Base-by-base conservation (phyloP, 2,888 invertebrate species). In the Eupithecia pulchellata region DNA sequence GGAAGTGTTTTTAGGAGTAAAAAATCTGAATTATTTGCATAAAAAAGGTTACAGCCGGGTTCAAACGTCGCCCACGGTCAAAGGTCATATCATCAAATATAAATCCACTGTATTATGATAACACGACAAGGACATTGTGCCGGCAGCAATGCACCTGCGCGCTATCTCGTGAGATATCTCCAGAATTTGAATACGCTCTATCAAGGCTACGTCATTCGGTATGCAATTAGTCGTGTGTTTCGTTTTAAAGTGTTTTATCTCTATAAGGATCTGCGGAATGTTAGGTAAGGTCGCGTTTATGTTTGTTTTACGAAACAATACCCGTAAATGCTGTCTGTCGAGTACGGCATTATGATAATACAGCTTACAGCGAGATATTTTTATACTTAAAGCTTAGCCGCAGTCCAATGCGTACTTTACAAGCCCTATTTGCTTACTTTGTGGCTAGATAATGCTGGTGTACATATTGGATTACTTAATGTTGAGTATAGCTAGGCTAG, bases 131-230 rank as follows among this genome's bases (percentile, higher is more conserved):
- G 63, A 39, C 64, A 58, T 69, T 66, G 69, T 72, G 69, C 30
- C 67, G 55, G 62, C 69, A 67, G n/a, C 55, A 39, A 57, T 69
- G 67, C 73, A 69, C 69, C 73, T 73, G 73, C 67, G 69, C 69
- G 11, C 60, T 62, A 69, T 69, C 69, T 69, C 73, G 69, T 69
- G 69, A 47, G 69, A 73, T 73, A 73, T 73, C 73, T 73, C 67
- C 69, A 30, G 27, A 73, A 69, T 70, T 73, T 67, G 73, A 73
- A 73, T 73, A 70, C 73, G 73, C 64, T 73, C 42, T 62, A 29
- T 29, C 69, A 73, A 73, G 73, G 73, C 70, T 69, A 73, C 47
- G 64, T 69, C 67, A 67, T 64, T 69, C 58, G 66, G 60, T 69
- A 72, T 69, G 66, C 73, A 69, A 68, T 67, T 73, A 73, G 67